Evolutionary conservation across 30 jellyfish, hydroid and myxozoan species (phyloP), one percentile per base, ranked within the genome.

Genomic region (Turritopsis dohrnii): DNA sequence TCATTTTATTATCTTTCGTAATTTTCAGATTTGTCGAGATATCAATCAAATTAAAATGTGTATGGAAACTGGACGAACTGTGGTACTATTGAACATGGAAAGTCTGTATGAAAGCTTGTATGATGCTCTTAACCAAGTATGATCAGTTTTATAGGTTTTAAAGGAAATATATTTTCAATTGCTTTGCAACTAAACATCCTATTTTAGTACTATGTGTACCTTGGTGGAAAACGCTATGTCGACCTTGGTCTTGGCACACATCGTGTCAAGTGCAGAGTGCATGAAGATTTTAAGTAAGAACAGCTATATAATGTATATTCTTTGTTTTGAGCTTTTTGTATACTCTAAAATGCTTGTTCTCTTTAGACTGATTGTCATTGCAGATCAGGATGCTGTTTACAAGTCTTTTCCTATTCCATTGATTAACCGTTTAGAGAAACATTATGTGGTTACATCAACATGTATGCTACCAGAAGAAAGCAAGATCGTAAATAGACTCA

Each of bases 11-110:
- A n/a, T n/a, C n/a, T n/a, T n/a, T n/a, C n/a, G n/a, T n/a, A n/a
- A n/a, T n/a, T n/a, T n/a, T n/a, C 28, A 85, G 95, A 79, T 90
- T 52, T 90, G 96, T 81, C 83, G 95, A 7, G 91, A 85, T 75
- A 84, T 90, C 71, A 90, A 90, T 82, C 81, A 84, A 60, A 81
- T 90, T 1, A 90, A 90, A 71, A 88, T 90, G 22, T 85, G 94
- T 86, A 90, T 90, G 96, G 96, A 90, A 79, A 80, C 94, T 72
- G 96, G 96, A 16, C 74, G 82, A 83, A 85, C 94, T 4, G 96
- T 90, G 28, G 85, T 90, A 18, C 81, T 90, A 84, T 30, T 85
- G 79, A 90, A 90, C 85, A 85, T 88, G 96, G 91, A 88, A 52
- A 88, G 83, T 71, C 88, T 88, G 7, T 88, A 88, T 69, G 96